phyloP scores from a whole-genome alignment of 2,888 invertebrate species.

The Plebejus argus region DNA sequence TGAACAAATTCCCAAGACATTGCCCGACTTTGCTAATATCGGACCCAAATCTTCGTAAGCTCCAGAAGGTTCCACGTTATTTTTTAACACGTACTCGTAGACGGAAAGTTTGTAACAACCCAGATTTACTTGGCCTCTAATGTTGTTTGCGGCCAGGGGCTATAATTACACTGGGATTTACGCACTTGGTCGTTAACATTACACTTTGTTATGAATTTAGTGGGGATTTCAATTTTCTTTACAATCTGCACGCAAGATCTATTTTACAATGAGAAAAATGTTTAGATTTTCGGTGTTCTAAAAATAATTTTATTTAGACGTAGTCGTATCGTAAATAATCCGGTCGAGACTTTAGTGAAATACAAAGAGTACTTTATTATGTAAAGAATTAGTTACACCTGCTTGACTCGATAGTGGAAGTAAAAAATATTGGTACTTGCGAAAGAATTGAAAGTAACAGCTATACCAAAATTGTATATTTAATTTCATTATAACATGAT shows the following conservation, averaged over 20 bases:
- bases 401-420: not conserved
- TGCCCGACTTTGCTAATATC: not conserved
- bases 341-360: not conserved
- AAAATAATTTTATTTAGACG: not conserved
- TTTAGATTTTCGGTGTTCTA: not conserved
- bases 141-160: conserved; percentile 21
- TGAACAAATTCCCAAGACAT: not conserved
- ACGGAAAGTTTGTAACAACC: conserved; percentile 32
- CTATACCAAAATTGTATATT: too few species aligned
- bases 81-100: conserved; percentile 34
- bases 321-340: not conserved
- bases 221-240: not conserved
- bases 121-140: conserved; percentile 26
- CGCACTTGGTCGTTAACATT: conserved; percentile 29
- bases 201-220: not conserved
- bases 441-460: too few species aligned
- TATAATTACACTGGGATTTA: conserved; percentile 25
- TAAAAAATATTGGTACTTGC: not conserved
- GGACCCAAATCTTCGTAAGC: conserved; percentile 29
- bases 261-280: not conserved
- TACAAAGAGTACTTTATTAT: not conserved
- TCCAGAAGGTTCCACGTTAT: conserved; percentile 33
- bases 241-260: conserved; percentile 6
- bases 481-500: too few species aligned
- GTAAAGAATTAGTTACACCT: too few species aligned